Conservation (phyloP, 2,888 invertebrate genomes). For the Heteromyza rotundicornis region DNA sequence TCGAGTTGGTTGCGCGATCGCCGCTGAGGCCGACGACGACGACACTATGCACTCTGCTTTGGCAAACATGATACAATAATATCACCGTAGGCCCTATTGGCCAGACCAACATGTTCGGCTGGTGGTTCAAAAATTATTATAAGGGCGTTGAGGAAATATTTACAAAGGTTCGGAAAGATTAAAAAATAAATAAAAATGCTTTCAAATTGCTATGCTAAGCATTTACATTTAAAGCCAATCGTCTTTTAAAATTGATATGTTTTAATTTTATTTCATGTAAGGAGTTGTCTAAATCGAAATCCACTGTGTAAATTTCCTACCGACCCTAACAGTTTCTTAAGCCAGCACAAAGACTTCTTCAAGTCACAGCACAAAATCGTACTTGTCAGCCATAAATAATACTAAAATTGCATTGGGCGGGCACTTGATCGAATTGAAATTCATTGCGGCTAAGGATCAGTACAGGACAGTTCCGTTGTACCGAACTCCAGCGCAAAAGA, state of each 20-base stretch:
- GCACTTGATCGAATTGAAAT: slow-evolving; percentile 36
- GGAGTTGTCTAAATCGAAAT: too few relatives aligned
- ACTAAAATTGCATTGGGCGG: slow-evolving; percentile 42
- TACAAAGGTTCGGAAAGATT: neutral
- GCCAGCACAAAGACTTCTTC: neutral
- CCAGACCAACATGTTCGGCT: neutral
- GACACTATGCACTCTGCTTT: neutral
- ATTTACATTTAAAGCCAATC: too few relatives aligned
- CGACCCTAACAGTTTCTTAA: neutral
- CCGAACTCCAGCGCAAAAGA: neutral
- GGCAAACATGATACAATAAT: neutral
- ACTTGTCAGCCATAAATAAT: slow-evolving; percentile 46
- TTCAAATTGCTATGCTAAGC: too few relatives aligned
- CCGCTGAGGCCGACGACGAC: slow-evolving; percentile 11
- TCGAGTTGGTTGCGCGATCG: slow-evolving; percentile 12
- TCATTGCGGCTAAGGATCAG: slow-evolving; percentile 29
- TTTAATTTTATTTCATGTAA: too few relatives aligned
- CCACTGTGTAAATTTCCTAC: neutral
- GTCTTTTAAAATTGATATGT: too few relatives aligned
- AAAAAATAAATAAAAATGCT: too few relatives aligned
- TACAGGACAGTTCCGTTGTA: neutral
- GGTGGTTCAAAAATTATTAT: neutral
- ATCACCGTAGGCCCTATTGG: neutral
- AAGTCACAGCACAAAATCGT: neutral
- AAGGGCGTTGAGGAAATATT: neutral